Base-by-base conservation (phyloP, 2,888 invertebrate species). In the Limnephilus auricula region DNA sequence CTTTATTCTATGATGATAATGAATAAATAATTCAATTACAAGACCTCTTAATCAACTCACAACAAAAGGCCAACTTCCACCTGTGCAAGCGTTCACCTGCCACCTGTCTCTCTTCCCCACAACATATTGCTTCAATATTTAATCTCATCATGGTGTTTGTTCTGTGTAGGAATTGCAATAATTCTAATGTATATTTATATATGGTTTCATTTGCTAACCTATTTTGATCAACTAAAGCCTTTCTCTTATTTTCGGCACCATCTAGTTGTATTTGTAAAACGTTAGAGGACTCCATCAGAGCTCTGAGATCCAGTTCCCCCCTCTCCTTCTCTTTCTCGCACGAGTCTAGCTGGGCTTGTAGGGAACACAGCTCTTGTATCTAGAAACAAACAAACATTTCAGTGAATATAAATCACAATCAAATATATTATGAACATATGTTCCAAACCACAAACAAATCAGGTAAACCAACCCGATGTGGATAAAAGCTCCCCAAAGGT, bases 281-380 rank as follows among this genome's bases (percentile, higher is more conserved):
- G 25, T 94, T 94, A 2, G 94, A 94, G 0, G 94, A 94, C 3
- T 94, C 94, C 90, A 95, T 94, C 25, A 96, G 93, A 89, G 95
- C 95, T 34, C 94, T 94, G 25, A 95, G 92, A 94, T 96, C 95
- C n/a, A 94, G 93, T 91, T 94, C 92, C 90, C 94, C 94, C 90
- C 94, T 95, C 87, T 95, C 95, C 89, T 94, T 94, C 89, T 95
- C 94, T 4, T 93, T 93, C 93, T 96, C 95, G 85, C 96, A 94
- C 93, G 96, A 95, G 86, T 95, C 95, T 92, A 95, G 95, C 79
- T 95, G 95, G 86, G 95, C 95, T 94, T 96, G 95, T n/a, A 97
- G 94, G 93, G 95, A 95, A 18, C 95, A 95, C 89, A 96, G 94
- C 93, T 96, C 96, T 95, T 96, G 96, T n/a, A 96, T 95, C 96